Evolutionary conservation across 2,888 invertebrate genomes (phyloP).

Genomic region (Diplolepis rosae): DNA sequence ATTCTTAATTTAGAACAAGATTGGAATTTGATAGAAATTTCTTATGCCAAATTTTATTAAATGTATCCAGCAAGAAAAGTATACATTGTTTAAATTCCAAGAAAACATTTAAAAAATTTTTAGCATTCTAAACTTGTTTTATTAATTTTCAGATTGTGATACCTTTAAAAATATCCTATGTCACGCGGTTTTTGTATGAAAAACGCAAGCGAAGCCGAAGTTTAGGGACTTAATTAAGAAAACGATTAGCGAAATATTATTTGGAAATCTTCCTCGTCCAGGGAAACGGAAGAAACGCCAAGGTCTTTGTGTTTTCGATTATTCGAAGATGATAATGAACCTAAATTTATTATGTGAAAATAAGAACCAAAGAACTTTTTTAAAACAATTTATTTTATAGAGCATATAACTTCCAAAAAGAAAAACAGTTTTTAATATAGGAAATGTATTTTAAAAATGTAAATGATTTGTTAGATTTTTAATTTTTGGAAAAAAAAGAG

Average conservation of each 20-base stretch:
- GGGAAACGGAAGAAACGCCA: neutral
- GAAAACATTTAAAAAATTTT: no score
- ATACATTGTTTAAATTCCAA: no score
- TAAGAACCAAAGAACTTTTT: no score
- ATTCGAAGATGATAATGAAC: neutral
- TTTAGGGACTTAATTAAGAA: no score
- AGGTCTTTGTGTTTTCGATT: neutral
- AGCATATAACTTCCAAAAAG: neutral
- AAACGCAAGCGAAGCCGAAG: neutral
- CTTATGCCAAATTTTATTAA: no score
- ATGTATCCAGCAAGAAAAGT: no score
- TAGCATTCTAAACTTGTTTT: neutral
- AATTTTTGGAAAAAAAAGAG: neutral
- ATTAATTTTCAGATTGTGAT: slow-evolving; percentile 35
- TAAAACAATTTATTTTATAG: no score
- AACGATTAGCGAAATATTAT: neutral
- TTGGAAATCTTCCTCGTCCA: neutral
- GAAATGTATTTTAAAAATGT: neutral
- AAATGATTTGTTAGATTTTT: neutral
- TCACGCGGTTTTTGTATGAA: neutral
- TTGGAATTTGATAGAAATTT: no score
- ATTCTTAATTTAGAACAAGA: no score
- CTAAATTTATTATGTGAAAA: neutral
- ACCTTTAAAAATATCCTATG: slow-evolving; percentile 29
- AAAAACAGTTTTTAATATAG: neutral